These are phyloP conservation scores for Morus bassanus DNA, from an alignment of 2,797 vertebrate genomes.

Conservation along the genomic window DNA sequence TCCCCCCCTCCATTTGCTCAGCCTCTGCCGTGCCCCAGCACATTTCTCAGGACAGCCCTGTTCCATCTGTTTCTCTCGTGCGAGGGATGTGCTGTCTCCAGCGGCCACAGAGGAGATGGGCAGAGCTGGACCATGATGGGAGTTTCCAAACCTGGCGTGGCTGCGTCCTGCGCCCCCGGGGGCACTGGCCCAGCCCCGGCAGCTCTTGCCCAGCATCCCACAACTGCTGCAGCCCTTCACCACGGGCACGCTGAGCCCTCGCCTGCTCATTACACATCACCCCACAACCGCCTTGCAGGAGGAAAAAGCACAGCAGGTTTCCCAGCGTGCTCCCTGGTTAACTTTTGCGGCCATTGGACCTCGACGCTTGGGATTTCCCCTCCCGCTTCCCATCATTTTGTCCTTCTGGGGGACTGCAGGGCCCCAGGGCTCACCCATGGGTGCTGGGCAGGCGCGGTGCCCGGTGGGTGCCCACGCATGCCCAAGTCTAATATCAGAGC, in stretches of 20 bases:
- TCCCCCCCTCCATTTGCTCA: not conserved
- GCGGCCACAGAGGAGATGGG: accelerated
- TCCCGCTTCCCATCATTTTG: accelerated
- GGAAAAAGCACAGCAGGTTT: accelerated
- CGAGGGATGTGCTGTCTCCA: not conserved
- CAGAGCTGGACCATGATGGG: accelerated
- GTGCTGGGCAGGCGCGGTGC: not conserved
- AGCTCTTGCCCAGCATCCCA: not conserved
- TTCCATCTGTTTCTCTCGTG: accelerated
- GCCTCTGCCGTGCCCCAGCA: too few species aligned
- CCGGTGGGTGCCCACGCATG: not conserved
- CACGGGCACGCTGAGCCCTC: not conserved
- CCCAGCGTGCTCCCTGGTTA: accelerated
- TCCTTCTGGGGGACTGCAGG: not conserved
- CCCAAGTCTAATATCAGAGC: slow-evolving; percentile 71
- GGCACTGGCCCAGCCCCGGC: not conserved
- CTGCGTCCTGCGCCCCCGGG: not conserved
- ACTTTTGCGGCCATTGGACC: accelerated
- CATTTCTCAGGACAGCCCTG: not conserved
- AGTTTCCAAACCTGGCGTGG: not conserved
- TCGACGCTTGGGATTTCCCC: accelerated
- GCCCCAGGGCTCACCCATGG: not conserved
- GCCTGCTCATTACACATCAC: accelerated
- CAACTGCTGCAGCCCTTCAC: accelerated
- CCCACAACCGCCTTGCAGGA: not conserved